Evolutionary conservation across 2,888 invertebrate genomes (phyloP), one percentile per base, ranked within the genome.

Genomic region (Tigriopus californicus): DNA sequence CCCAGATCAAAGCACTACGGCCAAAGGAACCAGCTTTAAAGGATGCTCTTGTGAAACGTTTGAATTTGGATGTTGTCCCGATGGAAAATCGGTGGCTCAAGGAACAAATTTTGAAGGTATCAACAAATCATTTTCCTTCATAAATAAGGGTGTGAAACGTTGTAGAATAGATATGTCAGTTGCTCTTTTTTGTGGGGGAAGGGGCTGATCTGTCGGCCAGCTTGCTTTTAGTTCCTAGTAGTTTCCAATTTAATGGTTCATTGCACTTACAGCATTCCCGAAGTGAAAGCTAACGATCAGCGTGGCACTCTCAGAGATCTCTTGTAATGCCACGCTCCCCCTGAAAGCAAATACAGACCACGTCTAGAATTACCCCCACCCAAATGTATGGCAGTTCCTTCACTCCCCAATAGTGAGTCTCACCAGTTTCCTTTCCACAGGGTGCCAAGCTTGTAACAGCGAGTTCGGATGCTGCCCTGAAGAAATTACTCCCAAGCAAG

Each of bases 401-500:
- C n/a, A n/a, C n/a, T n/a, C 33, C 33, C 33, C 33, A 33, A 33
- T 33, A 3, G 33, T 5, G 33, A 33, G 33, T 33, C 33, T 33
- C 33, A 33, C 33, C 33, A 3, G 8, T 33, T 33, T 33, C 33
- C 8, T 33, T 33, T 33, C 3, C 33, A 8, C 33, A 33, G 51
- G 51, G 15, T 70, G 91, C 12, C 94, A 94, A 67, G 75, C 78
- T 0, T 56, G 56, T 42, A 56, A 42, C 44, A 84, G 88, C 0
- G 86, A 88, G 68, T 90, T 87, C 68, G 90, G 91, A 1, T 92
- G 92, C 68, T 92, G 92, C 67, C 79, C 83, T 0, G 88, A 91
- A 72, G 89, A 89, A 0, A 71, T 81, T 61, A 80, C 80, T 11
- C 80, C 82, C 2, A 56, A 56, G 44, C 42, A 42, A 22, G 1